These are phyloP conservation scores for Vandiemenella viatica DNA, from an alignment of 2,888 invertebrate species.

Conservation along the genomic window DNA sequence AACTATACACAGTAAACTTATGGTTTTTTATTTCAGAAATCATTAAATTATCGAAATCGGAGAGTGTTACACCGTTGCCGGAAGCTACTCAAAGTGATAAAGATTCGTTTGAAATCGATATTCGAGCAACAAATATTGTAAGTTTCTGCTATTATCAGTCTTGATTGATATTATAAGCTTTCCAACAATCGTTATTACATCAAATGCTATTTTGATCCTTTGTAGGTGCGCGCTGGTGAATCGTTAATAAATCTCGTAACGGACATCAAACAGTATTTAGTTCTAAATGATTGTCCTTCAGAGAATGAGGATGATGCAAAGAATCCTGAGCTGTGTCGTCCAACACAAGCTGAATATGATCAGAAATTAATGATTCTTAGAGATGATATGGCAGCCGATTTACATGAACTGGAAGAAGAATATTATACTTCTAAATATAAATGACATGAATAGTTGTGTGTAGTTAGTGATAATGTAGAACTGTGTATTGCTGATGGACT, in stretches of 20 bases:
- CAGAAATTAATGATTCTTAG: slow-evolving; percentile 79
- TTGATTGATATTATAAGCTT: background rate
- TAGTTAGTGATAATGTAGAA: background rate
- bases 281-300: slow-evolving; percentile 94
- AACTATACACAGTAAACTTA: too few species aligned
- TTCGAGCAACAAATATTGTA: slow-evolving; percentile 82
- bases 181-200: background rate
- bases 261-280: slow-evolving; percentile 94
- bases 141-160: slow-evolving; percentile 18
- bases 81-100: slow-evolving; percentile 87
- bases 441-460: too few species aligned
- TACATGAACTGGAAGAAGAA: slow-evolving; percentile 85
- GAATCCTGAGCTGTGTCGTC: slow-evolving; percentile 76
- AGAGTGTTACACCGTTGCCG: slow-evolving; percentile 78
- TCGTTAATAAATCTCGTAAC: slow-evolving; percentile 93
- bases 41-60: slow-evolving; percentile 73
- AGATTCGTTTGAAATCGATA: slow-evolving; percentile 94
- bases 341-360: slow-evolving; percentile 84
- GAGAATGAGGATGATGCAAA: slow-evolving; percentile 94
- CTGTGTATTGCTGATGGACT: too few species aligned
- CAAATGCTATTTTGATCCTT: background rate
- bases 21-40: slow-evolving; percentile 49
- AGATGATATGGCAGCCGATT: slow-evolving; percentile 89
- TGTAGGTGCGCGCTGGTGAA: slow-evolving; percentile 81
- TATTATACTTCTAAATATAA: slow-evolving; percentile 78